These are phyloP conservation scores for Pithys albifrons DNA, from an alignment of 2,113 vertebrate genomes.

Conservation along the genomic window DNA sequence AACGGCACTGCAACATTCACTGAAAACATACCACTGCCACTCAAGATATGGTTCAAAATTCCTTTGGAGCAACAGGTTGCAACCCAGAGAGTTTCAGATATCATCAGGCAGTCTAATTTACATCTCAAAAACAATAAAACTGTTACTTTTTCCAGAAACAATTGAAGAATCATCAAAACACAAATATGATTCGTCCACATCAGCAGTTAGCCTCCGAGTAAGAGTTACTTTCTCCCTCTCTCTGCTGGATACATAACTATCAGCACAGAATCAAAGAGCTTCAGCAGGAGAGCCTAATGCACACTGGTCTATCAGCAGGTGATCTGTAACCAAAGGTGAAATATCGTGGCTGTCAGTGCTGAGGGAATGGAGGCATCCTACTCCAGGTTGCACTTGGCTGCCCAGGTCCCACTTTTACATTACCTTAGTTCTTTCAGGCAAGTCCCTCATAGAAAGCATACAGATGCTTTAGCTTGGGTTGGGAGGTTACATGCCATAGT, in stretches of 20 bases:
- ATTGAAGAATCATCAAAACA: neutral
- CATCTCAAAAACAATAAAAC: neutral
- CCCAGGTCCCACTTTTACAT: neutral
- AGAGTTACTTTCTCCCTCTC: neutral
- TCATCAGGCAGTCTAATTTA: neutral
- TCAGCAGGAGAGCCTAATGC: rapidly evolving
- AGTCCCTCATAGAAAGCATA: rapidly evolving
- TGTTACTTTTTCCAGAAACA: neutral
- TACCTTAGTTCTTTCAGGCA: neutral
- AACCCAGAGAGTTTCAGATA: neutral
- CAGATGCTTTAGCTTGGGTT: neutral
- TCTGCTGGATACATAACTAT: neutral
- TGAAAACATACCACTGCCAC: neutral
- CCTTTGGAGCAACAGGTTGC: neutral
- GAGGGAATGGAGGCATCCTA: neutral
- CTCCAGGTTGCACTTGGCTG: neutral
- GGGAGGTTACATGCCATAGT: neutral
- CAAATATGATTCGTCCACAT: neutral
- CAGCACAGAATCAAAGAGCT: neutral
- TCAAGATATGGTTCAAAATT: neutral
- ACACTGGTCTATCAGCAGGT: neutral
- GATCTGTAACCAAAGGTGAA: neutral
- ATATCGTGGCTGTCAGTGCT: neutral
- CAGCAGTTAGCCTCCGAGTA: neutral
- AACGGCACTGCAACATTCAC: neutral